These are phyloP conservation scores for Pseudoips prasinana DNA, from an alignment of 2,888 invertebrate species.

Conservation along the genomic window DNA sequence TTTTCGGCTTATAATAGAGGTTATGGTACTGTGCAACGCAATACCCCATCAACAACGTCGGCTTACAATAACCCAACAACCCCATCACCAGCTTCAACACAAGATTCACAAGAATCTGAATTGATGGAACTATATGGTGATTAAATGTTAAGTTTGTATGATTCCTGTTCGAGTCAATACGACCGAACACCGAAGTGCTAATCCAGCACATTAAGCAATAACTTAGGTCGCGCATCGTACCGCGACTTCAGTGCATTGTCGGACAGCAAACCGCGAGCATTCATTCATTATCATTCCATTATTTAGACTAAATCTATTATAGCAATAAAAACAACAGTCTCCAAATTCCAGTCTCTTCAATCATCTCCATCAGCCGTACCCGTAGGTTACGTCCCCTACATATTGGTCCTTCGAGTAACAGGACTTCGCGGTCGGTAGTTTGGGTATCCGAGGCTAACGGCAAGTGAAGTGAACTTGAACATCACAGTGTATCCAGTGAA, in stretches of 20 bases:
- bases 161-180: constrained; percentile 1
- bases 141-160: too few relatives aligned
- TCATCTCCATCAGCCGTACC: not conserved
- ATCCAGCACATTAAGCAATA: not conserved
- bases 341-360: not conserved
- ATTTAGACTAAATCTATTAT: not conserved
- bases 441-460: not conserved
- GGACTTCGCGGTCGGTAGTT: not conserved
- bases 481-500: not conserved
- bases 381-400: not conserved
- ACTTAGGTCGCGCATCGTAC: not conserved
- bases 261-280: not conserved
- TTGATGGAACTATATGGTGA: too few relatives aligned
- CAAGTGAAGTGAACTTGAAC: not conserved
- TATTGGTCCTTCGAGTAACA: not conserved
- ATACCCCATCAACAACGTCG: too few relatives aligned
- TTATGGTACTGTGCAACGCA: too few relatives aligned
- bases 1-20: too few relatives aligned
- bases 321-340: not conserved
- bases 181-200: not conserved
- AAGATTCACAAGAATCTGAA: too few relatives aligned
- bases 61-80: too few relatives aligned
- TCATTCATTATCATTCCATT: not conserved
- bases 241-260: not conserved
- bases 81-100: too few relatives aligned